Evolutionary conservation across 1,140 invertebrate species (phyloP).

Genomic region (Aphaenogaster ashmeadi): DNA sequence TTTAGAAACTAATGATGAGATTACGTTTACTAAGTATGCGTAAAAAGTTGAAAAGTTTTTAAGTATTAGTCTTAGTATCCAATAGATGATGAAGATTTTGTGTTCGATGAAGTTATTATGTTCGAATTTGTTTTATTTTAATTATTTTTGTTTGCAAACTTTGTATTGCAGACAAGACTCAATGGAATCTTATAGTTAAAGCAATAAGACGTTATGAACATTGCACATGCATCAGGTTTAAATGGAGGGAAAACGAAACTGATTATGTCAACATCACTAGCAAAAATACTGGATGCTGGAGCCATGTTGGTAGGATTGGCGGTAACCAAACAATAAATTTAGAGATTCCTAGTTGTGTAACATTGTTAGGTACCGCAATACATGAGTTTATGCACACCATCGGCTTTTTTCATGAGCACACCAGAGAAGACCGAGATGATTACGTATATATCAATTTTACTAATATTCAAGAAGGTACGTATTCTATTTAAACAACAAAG

Average conservation of each 20-base stretch:
- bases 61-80: no score
- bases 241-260: constrained; percentile 87
- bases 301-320: constrained; percentile 91
- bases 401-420: constrained; percentile 96
- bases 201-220: no score
- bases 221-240: constrained; percentile 92
- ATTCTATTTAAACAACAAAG: neutral
- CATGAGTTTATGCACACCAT: constrained; percentile 95
- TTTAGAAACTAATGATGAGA: no score
- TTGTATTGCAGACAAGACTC: neutral
- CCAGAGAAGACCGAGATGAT: constrained; percentile 92
- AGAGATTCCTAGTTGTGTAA: constrained; percentile 91
- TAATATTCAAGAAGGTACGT: constrained; percentile 90
- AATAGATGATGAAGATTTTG: no score
- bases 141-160: neutral
- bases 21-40: no score
- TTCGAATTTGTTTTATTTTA: neutral
- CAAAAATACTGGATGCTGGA: constrained; percentile 93
- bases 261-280: constrained; percentile 91
- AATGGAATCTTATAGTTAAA: neutral
- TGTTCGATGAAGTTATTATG: no score
- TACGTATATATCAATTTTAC: constrained; percentile 91
- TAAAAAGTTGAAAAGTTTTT: no score
- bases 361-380: constrained; percentile 91
- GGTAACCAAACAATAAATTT: constrained; percentile 90